Evolutionary conservation across 2,797 vertebrate genomes (phyloP).

Genomic region (Lutjanus argentimaculatus): DNA sequence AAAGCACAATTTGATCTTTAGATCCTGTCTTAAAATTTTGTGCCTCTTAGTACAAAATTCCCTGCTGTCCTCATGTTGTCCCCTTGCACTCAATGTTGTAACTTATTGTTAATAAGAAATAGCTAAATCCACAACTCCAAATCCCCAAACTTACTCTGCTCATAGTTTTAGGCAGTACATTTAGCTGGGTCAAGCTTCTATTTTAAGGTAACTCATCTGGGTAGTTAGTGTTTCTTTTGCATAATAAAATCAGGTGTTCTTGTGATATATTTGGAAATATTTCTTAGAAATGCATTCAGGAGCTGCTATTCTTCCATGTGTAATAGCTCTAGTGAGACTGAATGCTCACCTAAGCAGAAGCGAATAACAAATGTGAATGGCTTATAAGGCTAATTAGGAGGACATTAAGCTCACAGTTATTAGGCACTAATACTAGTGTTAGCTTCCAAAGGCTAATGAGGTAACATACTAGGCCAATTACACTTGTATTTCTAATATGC

Average conservation of each 20-base stretch:
- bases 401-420: constrained; percentile 62
- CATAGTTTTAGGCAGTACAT: not conserved
- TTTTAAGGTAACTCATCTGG: constrained; percentile 9
- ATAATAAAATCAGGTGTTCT: not conserved
- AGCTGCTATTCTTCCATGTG: constrained; percentile 22
- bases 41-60: not conserved
- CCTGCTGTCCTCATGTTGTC: not conserved
- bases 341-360: constrained; percentile 58
- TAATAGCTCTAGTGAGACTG: constrained; percentile 43
- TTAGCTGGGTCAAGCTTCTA: not conserved
- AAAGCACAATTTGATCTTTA: not conserved
- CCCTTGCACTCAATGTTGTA: not conserved
- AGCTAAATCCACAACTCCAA: not conserved
- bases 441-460: constrained; percentile 68
- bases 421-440: constrained; percentile 46
- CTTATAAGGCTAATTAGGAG: constrained; percentile 66
- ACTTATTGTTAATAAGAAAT: not conserved
- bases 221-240: not conserved
- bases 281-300: constrained; percentile 13
- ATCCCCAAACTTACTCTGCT: not conserved
- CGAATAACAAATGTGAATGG: constrained; percentile 62
- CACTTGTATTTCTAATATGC: constrained; percentile 41
- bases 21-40: not conserved
- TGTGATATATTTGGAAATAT: constrained; percentile 16
- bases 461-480: constrained; percentile 58